These are phyloP conservation scores for Nannospalax galili DNA, from an alignment of 2,113 vertebrate species.

Conservation along the genomic window DNA sequence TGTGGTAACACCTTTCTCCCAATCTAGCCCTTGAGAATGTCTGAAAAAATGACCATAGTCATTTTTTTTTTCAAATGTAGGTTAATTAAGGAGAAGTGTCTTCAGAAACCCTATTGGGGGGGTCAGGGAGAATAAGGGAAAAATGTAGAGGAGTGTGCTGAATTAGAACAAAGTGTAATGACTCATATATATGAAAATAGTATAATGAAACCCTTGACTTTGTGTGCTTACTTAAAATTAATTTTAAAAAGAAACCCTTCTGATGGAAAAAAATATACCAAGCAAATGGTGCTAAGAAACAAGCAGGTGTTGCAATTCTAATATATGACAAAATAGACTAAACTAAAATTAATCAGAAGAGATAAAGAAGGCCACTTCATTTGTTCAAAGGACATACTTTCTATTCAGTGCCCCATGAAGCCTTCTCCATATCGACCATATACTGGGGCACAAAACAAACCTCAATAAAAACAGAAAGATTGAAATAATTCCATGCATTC, in stretches of 20 bases:
- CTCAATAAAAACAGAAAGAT: too few species aligned
- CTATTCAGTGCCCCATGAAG: too few species aligned
- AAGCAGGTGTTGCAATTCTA: too few species aligned
- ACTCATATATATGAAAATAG: background rate
- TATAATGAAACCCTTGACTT: background rate
- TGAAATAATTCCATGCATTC: too few species aligned
- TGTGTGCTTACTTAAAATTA: background rate
- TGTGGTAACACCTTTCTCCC: background rate
- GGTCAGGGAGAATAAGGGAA: background rate
- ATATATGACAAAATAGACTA: too few species aligned
- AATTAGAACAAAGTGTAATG: background rate
- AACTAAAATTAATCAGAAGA: too few species aligned
- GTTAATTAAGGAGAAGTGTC: background rate
- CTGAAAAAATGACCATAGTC: background rate
- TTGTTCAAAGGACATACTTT: too few species aligned
- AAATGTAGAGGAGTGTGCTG: rapidly evolving
- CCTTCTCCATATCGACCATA: too few species aligned
- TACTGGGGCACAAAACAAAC: too few species aligned
- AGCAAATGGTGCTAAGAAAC: too few species aligned
- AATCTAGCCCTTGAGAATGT: background rate
- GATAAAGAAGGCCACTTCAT: too few species aligned
- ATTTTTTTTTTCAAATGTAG: conserved; percentile 1
- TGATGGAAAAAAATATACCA: too few species aligned
- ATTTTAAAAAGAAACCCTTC: background rate
- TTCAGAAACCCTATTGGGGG: background rate